Base-by-base conservation (phyloP, 2,888 invertebrate species). In the Drosophila glabriapex region DNA sequence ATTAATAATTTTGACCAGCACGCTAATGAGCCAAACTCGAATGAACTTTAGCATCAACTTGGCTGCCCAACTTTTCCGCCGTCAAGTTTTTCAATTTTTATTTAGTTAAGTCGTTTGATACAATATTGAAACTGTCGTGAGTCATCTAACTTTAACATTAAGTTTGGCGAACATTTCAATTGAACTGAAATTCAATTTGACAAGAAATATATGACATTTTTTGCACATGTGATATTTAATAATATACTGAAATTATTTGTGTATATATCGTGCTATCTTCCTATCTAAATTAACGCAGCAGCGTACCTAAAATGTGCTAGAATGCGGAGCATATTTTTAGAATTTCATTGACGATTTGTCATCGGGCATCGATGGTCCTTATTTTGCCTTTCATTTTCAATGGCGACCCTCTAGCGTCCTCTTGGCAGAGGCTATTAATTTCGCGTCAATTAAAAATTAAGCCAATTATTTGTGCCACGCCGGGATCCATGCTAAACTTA, bases 381-480 rank as follows among this genome's bases (percentile, higher is more conserved):
- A 29, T 56, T 31, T 54, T 33, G 73, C 63, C 58, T 68, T 68
- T 67, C 54, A 64, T 54, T 72, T 78, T 80, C 73, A 65, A 62
- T 73, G 77, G 79, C 29, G 53, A 39, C 62, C 25, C 49, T 52
- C 33, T 29, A 35, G 53, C 59, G 58, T 39, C 54, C 65, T 64
- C 56, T 59, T 68, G 73, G 82, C 85, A 68, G 60, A 88, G 71
- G 82, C 90, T 87, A 87, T 91, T 91, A 87, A 87, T 87, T 87
- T 91, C 83, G 88, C 87, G 87, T 90, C 91, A 87, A 91, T 90
- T 91, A 87, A 87, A 87, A 87, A 91, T 87, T 87, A 87, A 91
- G 91, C 87, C 91, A 87, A 87, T 87, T 87, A 91, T 90, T 91
- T 85, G 82, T 87, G 88, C 89, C 72, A 54, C 64, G 67, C 76